A percentile compares a stretch with the other conserved stretches of the same genome.
Conservation (phyloP, 2,888 invertebrate genomes). For the Aspidiotus rigidus region DNA sequence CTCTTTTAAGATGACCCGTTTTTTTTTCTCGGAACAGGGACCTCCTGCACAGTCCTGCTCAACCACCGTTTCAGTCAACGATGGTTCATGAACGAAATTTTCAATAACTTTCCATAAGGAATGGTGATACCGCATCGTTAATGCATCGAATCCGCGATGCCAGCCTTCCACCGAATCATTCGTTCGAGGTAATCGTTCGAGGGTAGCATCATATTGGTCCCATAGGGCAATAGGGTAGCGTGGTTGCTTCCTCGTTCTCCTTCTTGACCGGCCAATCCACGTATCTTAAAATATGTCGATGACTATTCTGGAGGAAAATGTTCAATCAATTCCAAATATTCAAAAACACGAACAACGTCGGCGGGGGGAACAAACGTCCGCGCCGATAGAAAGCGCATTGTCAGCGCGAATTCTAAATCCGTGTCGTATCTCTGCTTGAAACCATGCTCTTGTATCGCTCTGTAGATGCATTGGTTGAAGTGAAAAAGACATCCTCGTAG, state of each 20-base stretch:
- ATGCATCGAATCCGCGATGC: background rate
- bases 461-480: background rate
- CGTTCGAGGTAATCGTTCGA: background rate
- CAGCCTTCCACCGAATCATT: background rate
- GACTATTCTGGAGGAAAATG: background rate
- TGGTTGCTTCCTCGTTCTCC: background rate
- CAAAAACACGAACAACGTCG: background rate
- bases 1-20: too few relatives aligned
- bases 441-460: background rate
- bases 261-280: background rate
- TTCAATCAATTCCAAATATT: background rate
- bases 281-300: background rate
- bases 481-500: background rate
- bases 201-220: background rate
- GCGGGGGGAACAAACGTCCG: background rate
- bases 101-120: too few relatives aligned
- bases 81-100: too few relatives aligned
- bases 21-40: too few relatives aligned
- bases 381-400: background rate
- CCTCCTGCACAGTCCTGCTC: too few relatives aligned
- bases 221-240: background rate
- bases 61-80: too few relatives aligned
- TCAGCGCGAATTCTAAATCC: background rate
- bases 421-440: background rate
- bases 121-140: background rate